Base-by-base conservation (phyloP, 2,113 vertebrate species). In the Seriola dumerili region DNA sequence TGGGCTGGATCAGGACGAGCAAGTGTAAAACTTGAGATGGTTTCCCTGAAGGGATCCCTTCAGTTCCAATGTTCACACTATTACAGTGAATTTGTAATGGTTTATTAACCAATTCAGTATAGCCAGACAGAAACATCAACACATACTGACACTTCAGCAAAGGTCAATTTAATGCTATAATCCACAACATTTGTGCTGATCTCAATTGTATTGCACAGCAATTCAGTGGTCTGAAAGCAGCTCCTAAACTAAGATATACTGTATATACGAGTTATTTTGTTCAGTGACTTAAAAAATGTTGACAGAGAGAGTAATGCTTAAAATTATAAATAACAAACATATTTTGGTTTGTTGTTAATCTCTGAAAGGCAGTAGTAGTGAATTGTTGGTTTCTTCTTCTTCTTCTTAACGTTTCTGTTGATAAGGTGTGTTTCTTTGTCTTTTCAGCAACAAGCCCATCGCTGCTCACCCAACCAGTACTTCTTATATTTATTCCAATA, bases 71-170 rank as follows among this genome's bases (percentile, higher is more conserved):
- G 38, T n/a, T 69, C 25, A 67, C 9, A 42, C 38, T 7, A 2
- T 58, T 32, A 46, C 21, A 48, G 46, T 52, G 44, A 75, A 66
- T 52, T 40, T 50, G 10, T 29, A 11, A 14, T 70, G 14, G 40
- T 88, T 91, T 86, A 76, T 86, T 71, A 50, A 75, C 14, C 16
- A 42, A 59, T 78, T 65, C 32, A 73, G 4, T 55, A 69, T 4
- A 67, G 14, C 61, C 85, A 80, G 14, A 88, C 55, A 84, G 29
- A 72, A 52, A 75, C 74, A 85, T 58, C 54, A 70, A 50, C 36
- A 83, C 77, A 80, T 57, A 71, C 16, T 78, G 21, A 85, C 72
- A 78, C 23, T 68, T 87, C 57, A 8, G 62, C 59, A 19, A 76
- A 73, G 6, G 8, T 76, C 23, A 54, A 72, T n/a, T 32, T 64